Conservation (phyloP, 1,140 invertebrate species). For the Pogonognathellus flavescens region DNA sequence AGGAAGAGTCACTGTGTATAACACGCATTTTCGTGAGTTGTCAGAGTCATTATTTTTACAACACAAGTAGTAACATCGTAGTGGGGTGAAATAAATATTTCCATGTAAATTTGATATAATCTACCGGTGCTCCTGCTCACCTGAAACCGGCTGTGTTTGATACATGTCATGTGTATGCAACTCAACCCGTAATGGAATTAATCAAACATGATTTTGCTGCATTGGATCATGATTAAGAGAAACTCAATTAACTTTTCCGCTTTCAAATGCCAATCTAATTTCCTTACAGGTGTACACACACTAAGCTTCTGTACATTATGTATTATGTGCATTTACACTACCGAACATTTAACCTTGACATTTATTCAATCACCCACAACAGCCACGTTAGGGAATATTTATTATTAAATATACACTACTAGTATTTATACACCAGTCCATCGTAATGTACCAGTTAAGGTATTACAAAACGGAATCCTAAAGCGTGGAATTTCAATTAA, state of each 20-base stretch:
- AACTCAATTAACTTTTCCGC: constrained; percentile 25
- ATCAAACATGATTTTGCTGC: not conserved
- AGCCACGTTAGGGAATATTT: not conserved
- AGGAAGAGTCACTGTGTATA: no score
- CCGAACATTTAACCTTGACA: constrained; percentile 27
- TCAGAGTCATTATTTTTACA: no score
- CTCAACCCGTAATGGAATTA: not conserved
- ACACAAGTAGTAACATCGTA: not conserved
- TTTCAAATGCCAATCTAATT: constrained; percentile 28
- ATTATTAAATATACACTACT: no score
- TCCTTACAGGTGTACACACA: not conserved
- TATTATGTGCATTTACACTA: not conserved
- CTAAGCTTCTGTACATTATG: no score
- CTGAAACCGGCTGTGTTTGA: no score
- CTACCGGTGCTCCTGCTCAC: no score
- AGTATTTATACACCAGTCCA: no score
- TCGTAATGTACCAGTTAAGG: not conserved
- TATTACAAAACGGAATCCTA: constrained; percentile 3
- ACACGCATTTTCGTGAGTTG: no score
- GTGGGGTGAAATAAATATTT: not conserved
- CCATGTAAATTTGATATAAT: not conserved
- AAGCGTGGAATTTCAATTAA: constrained; percentile 39
- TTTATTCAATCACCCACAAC: constrained; percentile 21
- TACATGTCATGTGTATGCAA: no score
- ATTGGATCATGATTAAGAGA: not conserved